phyloP scores from a whole-genome alignment of 2,888 invertebrate genomes.

The Euspilapteryx auroguttella region DNA sequence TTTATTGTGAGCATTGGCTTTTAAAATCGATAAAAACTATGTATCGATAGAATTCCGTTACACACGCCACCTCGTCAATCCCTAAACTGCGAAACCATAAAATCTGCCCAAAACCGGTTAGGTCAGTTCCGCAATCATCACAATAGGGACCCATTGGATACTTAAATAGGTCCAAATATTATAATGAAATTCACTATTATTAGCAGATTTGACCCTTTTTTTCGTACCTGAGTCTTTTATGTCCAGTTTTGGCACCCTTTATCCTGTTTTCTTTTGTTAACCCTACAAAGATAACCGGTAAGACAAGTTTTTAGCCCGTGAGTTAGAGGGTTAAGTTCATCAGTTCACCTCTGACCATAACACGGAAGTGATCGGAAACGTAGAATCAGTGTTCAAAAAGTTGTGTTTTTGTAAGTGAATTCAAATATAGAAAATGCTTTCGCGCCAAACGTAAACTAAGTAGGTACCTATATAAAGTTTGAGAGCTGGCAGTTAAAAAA shows the following conservation, averaged over 20 bases:
- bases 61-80: neutral
- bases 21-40: neutral
- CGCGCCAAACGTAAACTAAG: too few species aligned
- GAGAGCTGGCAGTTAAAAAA: too few species aligned
- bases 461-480: too few species aligned
- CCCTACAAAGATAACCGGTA: conserved; percentile 54
- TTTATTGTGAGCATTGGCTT: too few species aligned
- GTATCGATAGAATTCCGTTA: too few species aligned
- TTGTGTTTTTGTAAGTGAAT: too few species aligned
- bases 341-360: conserved; percentile 42
- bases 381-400: neutral
- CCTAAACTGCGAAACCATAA: neutral
- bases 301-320: conserved; percentile 52
- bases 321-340: conserved; percentile 22
- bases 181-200: conserved; percentile 47
- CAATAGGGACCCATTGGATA: conserved; percentile 52
- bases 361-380: conserved; percentile 11
- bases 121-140: conserved; percentile 50
- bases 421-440: too few species aligned
- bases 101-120: conserved; percentile 38
- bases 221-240: conserved; percentile 31
- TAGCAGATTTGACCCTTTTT: conserved; percentile 19
- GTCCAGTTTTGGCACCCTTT: conserved; percentile 46
- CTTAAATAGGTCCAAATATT: conserved; percentile 61
- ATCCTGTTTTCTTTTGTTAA: conserved; percentile 24